A percentile compares a stretch with the other conserved stretches of the same genome.
Conservation (phyloP, 2,797 vertebrate species). For the Catostomus latipinnis region DNA sequence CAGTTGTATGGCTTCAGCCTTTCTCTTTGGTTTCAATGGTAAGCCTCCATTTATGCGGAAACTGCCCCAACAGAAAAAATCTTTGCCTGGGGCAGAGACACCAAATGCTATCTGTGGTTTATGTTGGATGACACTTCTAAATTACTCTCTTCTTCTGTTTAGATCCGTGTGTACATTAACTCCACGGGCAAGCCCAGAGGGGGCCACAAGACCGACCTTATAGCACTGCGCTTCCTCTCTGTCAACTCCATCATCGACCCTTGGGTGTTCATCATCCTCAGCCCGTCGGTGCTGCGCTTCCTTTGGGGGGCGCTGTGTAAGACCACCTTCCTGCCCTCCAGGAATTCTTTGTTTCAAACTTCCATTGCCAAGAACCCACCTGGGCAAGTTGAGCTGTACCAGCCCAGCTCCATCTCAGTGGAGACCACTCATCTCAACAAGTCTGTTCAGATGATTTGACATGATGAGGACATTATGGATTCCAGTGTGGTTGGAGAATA, state of each 20-base stretch:
- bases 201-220: slow-evolving; percentile 75
- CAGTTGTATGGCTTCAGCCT: not conserved
- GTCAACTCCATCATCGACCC: slow-evolving; percentile 91
- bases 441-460: slow-evolving; percentile 48
- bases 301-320: slow-evolving; percentile 76
- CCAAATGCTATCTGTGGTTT: slow-evolving; percentile 3
- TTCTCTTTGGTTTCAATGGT: not conserved
- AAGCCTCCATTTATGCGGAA: not conserved
- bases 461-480: not conserved
- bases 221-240: slow-evolving; percentile 87
- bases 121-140: not conserved
- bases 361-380: slow-evolving; percentile 39
- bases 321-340: slow-evolving; percentile 27
- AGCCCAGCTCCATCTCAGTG: not conserved
- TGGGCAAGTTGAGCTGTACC: slow-evolving; percentile 51
- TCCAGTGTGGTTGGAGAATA: not conserved
- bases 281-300: slow-evolving; percentile 85
- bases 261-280: slow-evolving; percentile 90
- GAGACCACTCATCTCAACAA: slow-evolving; percentile 45
- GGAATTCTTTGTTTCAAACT: slow-evolving; percentile 53
- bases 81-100: not conserved
- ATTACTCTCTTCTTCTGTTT: slow-evolving; percentile 25
- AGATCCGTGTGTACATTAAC: slow-evolving; percentile 90
- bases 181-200: not conserved
- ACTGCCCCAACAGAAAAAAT: not conserved